Percentiles rank a stretch among this genome's conserved stretches.
phyloP scores from a whole-genome alignment of 2,113 vertebrate genomes.

The Tichodroma muraria region DNA sequence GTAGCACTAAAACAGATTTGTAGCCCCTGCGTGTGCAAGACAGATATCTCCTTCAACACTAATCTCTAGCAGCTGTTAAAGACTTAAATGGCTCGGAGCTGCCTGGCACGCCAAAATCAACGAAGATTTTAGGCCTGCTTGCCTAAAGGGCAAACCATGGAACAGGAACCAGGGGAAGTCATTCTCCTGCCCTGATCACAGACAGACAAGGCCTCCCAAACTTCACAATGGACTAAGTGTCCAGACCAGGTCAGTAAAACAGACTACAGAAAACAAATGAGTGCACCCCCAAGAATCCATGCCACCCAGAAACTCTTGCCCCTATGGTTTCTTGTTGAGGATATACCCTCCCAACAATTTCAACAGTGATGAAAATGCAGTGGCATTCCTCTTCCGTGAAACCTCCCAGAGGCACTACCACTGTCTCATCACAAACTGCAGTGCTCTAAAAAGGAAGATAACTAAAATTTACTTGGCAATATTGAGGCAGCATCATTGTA shows the following conservation, averaged over 20 bases:
- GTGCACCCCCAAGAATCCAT: not conserved
- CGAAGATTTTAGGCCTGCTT: not conserved
- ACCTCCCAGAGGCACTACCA: not conserved
- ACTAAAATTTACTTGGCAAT: not conserved
- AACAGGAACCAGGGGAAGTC: not conserved
- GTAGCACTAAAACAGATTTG: slow-evolving; percentile 7
- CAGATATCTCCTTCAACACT: slow-evolving; percentile 23
- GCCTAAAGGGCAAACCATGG: not conserved
- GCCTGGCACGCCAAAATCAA: not conserved
- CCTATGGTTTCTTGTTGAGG: not conserved
- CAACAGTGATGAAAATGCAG: not conserved
- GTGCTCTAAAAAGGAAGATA: not conserved
- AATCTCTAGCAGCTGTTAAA: slow-evolving; percentile 33
- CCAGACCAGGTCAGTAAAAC: not conserved
- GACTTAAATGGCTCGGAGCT: not conserved
- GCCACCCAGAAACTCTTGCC: not conserved
- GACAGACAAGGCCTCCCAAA: not conserved
- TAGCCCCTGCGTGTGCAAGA: not conserved
- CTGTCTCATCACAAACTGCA: not conserved
- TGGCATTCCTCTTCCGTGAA: not conserved
- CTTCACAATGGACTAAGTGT: not conserved
- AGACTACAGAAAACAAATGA: not conserved
- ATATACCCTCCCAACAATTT: not conserved
- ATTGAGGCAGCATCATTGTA: not conserved
- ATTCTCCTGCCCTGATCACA: not conserved